Conservation (phyloP, 2,888 invertebrate genomes). For the Agrotis exclamationis region DNA sequence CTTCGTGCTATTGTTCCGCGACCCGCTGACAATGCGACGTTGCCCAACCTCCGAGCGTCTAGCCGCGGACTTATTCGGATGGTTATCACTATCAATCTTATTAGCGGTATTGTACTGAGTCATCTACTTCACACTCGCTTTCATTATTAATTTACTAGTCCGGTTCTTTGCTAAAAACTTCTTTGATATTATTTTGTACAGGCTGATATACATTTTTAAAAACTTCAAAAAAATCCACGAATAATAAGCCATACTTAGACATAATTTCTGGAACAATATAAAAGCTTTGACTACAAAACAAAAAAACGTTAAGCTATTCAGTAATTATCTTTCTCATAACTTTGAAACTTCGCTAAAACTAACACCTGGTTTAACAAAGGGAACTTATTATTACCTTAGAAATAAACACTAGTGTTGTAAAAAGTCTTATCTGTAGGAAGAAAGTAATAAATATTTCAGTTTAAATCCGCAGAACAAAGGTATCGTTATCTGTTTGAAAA, state of each 20-base stretch:
- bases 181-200: background rate
- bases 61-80: conserved; percentile 57
- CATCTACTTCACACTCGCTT: conserved; percentile 39
- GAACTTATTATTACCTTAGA: conserved; percentile 33
- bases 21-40: conserved; percentile 41
- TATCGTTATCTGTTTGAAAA: conserved; percentile 52
- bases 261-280: background rate
- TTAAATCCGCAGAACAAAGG: conserved; percentile 61
- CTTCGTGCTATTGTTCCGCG: background rate
- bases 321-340: conserved; percentile 32
- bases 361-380: conserved; percentile 51
- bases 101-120: conserved; percentile 56
- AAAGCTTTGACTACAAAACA: conserved; percentile 6
- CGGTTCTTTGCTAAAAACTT: conserved; percentile 30
- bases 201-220: background rate
- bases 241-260: background rate
- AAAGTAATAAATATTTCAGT: conserved; percentile 67
- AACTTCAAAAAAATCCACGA: background rate
- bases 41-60: conserved; percentile 21
- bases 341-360: conserved; percentile 25
- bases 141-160: conserved; percentile 38
- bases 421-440: conserved; percentile 61
- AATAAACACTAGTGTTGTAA: conserved; percentile 52
- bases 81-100: conserved; percentile 67
- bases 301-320: conserved; percentile 20